Evolutionary conservation across 2,113 vertebrate genomes (phyloP).

Genomic region (Pseudorectes ferrugineus): DNA sequence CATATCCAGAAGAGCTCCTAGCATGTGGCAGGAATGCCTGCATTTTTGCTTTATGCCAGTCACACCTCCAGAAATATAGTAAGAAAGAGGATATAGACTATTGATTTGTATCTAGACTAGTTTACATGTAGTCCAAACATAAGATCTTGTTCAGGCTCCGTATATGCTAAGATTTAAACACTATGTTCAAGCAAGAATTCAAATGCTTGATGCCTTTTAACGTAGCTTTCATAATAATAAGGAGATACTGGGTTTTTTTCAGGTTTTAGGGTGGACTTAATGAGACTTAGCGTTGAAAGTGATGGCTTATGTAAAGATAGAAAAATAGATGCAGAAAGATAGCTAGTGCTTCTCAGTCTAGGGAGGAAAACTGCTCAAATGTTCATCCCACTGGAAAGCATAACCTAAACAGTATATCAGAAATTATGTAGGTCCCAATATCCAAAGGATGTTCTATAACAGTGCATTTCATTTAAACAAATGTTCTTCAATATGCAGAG

Average conservation of each 20-base stretch:
- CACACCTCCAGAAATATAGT: not conserved
- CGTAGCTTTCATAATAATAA: not conserved
- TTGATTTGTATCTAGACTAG: not conserved
- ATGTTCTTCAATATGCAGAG: conserved; percentile 11
- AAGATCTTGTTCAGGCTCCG: not conserved
- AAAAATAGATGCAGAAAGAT: not conserved
- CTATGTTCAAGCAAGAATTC: not conserved
- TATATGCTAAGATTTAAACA: not conserved
- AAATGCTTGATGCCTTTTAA: not conserved
- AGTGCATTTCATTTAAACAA: conserved; percentile 37
- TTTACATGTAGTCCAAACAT: not conserved
- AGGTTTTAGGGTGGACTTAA: not conserved
- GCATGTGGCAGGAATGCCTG: not conserved
- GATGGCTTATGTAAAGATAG: not conserved
- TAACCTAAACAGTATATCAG: not conserved
- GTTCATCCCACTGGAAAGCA: not conserved
- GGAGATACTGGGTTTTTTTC: not conserved
- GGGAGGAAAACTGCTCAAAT: not conserved
- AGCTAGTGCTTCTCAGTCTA: not conserved
- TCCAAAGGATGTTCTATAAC: not conserved
- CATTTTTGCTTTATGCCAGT: not conserved
- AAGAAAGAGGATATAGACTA: not conserved
- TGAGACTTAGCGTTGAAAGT: not conserved
- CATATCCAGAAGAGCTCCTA: not conserved
- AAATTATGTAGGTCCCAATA: not conserved